These are phyloP conservation scores for Tetropium fuscum DNA, from an alignment of 2,888 invertebrate genomes.

Conservation along the genomic window DNA sequence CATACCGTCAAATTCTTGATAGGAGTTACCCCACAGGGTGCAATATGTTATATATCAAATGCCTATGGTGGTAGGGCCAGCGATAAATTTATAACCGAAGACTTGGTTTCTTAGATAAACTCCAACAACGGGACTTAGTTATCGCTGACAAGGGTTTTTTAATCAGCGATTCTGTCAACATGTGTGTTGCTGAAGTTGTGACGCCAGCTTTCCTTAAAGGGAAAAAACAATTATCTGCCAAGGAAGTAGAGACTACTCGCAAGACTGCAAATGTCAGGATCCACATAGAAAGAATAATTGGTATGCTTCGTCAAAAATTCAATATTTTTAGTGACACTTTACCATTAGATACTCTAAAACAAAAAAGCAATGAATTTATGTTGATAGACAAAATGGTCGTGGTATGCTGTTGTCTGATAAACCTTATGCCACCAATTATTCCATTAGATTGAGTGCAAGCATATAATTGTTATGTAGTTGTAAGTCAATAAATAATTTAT, in stretches of 20 bases:
- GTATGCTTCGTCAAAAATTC: constrained; percentile 5
- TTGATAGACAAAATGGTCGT: constrained; percentile 19
- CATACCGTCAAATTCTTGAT: constrained; percentile 43
- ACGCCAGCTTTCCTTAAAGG: constrained; percentile 25
- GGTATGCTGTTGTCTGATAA: constrained; percentile 1
- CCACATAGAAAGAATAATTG: constrained; percentile 18
- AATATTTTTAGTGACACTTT: constrained; percentile 13
- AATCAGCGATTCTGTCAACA: constrained; percentile 13
- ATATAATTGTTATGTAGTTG: too few species aligned
- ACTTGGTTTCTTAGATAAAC: constrained; percentile 19
- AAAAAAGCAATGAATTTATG: neutral
- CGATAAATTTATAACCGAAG: constrained; percentile 26
- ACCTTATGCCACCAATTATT: neutral
- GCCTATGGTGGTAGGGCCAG: constrained; percentile 22
- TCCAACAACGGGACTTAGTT: constrained; percentile 24
- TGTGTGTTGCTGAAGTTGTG: constrained; percentile 5
- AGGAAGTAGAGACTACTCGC: constrained; percentile 12
- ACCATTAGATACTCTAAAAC: constrained; percentile 2
- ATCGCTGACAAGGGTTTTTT: constrained; percentile 24
- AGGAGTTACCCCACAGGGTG: constrained; percentile 36
- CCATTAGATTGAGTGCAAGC: too few species aligned
- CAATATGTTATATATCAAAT: constrained; percentile 23
- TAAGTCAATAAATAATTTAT: too few species aligned
- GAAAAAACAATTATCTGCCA: constrained; percentile 15
- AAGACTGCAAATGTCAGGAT: constrained; percentile 20